Evolutionary conservation across 2,113 vertebrate species (phyloP), one percentile per base, ranked within the genome.

Genomic region (Glaucidium brasilianum): DNA sequence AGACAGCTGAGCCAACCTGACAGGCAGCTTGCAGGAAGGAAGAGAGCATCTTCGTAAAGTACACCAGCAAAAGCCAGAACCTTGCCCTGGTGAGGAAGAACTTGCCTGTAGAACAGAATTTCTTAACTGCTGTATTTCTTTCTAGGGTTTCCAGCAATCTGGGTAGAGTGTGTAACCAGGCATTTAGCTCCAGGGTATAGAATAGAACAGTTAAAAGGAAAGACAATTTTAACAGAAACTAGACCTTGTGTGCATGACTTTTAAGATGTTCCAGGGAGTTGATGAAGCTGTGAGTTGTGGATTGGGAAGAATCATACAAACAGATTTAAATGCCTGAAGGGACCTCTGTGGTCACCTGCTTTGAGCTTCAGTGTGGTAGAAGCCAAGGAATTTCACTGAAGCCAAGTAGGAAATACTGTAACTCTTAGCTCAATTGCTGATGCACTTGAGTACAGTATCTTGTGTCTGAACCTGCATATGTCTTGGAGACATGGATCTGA

Each of bases 191-290:
- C 34, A 73, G 80, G 41, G 32, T 82, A 37, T 64, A 81, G 47
- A n/a, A 49, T 63, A 85, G 60, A 91, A 75, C 37, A 87, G 53
- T 85, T 64, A 35, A 88, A 86, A 63, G 64, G 86, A 67, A 93
- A 43, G 80, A 74, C 55, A 85, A 5, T 83, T 90, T 95, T 66
- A 91, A n/a, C 41, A 96, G 60, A 94, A 45, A 62, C 88, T 95
- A 41, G 85, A 63, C 85, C 49, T 86, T 60, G 10, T 81, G 39
- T 91, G 20, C 23, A 21, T 59, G 62, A 63, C 71, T 89, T 49
- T 85, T 53, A 90, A 69, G 77, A 29, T 25, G 3, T 87, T 82
- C 50, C 58, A 66, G n/a, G 59, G 56, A 74, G 47, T 9, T 76
- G 74, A 50, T 71, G 91, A 71, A 96, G 55, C 67, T 73, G 76